Evolutionary conservation across 2,113 vertebrate genomes (phyloP), one percentile per base, ranked within the genome.

Genomic region (Cranoglanis bouderius): DNA sequence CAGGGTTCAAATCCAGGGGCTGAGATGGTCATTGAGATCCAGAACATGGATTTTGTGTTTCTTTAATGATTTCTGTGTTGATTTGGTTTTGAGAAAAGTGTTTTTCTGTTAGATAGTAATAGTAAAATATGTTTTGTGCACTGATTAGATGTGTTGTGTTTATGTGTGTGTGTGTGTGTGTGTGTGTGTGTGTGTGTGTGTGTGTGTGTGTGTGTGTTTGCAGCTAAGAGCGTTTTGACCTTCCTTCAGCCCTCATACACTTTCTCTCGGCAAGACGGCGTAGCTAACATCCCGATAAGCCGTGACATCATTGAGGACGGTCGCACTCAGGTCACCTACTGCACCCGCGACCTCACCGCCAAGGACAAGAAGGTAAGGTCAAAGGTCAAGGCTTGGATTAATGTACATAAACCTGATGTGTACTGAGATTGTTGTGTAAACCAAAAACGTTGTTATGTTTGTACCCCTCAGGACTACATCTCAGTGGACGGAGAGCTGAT

Each of bases 271-370:
- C 94, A 96, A 82, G 98, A 99, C 0, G 95, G 96, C 0, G 65
- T 98, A 89, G 98, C 96, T 80, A 97, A 96, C 87, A 98, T 99
- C 89, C 97, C 97, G 0, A 94, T 99, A 21, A 77, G 92, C 49
- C 94, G 98, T 90, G 97, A 97, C 91, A 97, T 99, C 91, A 92
- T 97, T 0, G 97, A 98, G 78, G 96, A 95, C 0, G 97, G 97
- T 87, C 98, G 96, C 84, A 96, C 98, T 1, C 97, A 99, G 89
- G 97, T 99, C 91, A 96, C 96, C 38, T 99, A 98, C 93, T 95
- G 96, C 90, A 97, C 97, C 0, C 95, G 95, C 24, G 98, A 99
- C 82, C 94, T 95, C 89, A 98, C 98, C 0, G 98, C 98, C 14
- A 97, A 96, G 88, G 96, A 96, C 1, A 96, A 96, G 92, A 97